phyloP scores from a whole-genome alignment of 2,113 vertebrate genomes.

The Porphyrio hochstetteri region DNA sequence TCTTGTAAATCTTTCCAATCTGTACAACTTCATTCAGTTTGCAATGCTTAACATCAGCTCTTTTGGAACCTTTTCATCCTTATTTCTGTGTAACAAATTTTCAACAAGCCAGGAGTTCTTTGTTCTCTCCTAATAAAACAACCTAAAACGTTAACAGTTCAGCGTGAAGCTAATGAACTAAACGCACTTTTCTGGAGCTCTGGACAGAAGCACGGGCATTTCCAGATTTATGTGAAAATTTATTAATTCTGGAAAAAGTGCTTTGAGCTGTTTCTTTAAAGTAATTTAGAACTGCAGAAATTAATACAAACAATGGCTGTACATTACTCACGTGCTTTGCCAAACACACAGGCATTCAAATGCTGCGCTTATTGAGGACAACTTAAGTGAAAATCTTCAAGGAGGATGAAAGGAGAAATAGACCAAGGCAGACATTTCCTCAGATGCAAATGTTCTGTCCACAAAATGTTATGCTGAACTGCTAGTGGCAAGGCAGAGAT shows the following conservation, averaged over 20 bases:
- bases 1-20: slow-evolving; percentile 39
- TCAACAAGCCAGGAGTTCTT: slow-evolving; percentile 34
- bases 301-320: background rate
- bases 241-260: slow-evolving; percentile 38
- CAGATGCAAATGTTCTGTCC: background rate
- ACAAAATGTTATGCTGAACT: background rate
- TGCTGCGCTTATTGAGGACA: background rate
- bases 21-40: slow-evolving; percentile 23
- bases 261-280: slow-evolving; percentile 21
- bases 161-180: slow-evolving; percentile 36
- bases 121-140: slow-evolving; percentile 52
- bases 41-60: slow-evolving; percentile 28
- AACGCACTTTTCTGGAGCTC: slow-evolving; percentile 11
- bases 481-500: background rate
- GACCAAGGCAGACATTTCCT: background rate
- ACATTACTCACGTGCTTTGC: slow-evolving; percentile 11
- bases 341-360: background rate
- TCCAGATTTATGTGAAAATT: slow-evolving; percentile 30
- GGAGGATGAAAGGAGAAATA: background rate
- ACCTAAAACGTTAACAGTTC: slow-evolving; percentile 54
- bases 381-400: background rate
- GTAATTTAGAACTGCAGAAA: slow-evolving; percentile 23
- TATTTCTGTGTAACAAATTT: slow-evolving; percentile 43
- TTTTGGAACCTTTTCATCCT: slow-evolving; percentile 43
- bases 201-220: background rate